Conservation (phyloP, 2,888 invertebrate species). For the Mongoloraphidia duomilia region DNA sequence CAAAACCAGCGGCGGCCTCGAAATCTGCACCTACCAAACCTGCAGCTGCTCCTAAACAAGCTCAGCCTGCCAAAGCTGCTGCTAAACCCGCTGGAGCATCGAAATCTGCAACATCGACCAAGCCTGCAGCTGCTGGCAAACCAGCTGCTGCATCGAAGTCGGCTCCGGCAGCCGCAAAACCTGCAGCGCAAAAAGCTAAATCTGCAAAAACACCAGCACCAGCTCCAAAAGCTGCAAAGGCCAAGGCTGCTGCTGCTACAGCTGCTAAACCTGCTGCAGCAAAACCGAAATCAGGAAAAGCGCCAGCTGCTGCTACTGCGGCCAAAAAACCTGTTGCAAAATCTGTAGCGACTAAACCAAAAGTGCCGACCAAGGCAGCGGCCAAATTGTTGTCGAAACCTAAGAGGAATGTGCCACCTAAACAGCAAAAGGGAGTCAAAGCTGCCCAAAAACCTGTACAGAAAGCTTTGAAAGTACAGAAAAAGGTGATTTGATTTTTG, state of each 20-base stretch:
- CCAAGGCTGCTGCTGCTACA: constrained; percentile 25
- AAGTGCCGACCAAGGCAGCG: constrained; percentile 31
- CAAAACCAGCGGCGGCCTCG: constrained; percentile 21
- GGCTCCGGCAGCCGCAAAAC: constrained; percentile 30
- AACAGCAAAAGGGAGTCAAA: constrained; percentile 36
- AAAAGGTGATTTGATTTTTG: constrained; percentile 45
- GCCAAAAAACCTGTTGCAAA: constrained; percentile 24
- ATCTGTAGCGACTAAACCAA: constrained; percentile 38
- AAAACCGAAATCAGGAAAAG: constrained; percentile 26
- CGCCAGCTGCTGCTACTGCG: constrained; percentile 27
- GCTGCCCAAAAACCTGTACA: constrained; percentile 35
- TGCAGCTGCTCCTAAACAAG: constrained; percentile 14
- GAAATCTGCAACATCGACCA: constrained; percentile 21
- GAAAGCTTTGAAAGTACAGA: constrained; percentile 74
- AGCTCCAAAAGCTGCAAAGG: constrained; percentile 21
- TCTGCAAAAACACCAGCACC: constrained; percentile 23
- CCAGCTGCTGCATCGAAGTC: constrained; percentile 28
- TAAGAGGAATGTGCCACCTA: constrained; percentile 38
- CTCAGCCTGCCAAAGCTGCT: constrained; percentile 28
- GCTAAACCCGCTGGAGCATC: constrained; percentile 29
- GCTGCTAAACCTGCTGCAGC: constrained; percentile 27
- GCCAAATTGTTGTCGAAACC: constrained; percentile 38
- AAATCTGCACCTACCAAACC: constrained; percentile 23
- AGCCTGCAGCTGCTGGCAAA: constrained; percentile 27
- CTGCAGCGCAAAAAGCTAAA: constrained; percentile 19